Percentiles rank a stretch among this genome's conserved stretches.
phyloP scores from a whole-genome alignment of 2,797 vertebrate genomes.

The Cuculus canorus region DNA sequence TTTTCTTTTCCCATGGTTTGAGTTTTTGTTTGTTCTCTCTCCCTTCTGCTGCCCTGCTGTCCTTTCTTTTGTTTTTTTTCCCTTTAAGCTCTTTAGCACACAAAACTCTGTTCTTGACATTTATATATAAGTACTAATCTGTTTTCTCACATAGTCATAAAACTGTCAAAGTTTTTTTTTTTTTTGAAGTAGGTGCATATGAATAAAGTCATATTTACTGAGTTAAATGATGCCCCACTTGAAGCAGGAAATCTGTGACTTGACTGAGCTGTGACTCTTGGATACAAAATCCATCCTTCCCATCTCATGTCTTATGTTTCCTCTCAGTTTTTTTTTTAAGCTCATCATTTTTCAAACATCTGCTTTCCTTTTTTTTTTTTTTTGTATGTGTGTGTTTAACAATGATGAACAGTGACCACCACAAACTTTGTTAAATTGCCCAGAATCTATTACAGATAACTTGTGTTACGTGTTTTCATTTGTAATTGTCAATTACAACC shows the following conservation, averaged over 20 bases:
- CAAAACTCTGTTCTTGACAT: neutral
- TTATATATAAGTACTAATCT: neutral
- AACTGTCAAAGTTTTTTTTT: neutral
- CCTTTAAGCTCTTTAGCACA: neutral
- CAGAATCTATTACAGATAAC: neutral
- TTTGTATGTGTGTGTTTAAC: neutral
- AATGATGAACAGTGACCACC: neutral
- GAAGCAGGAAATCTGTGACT: conserved; percentile 20
- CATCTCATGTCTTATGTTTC: neutral
- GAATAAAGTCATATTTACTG: neutral
- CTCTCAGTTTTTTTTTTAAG: neutral
- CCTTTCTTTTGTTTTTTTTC: neutral
- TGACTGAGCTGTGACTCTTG: neutral
- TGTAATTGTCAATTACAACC: neutral
- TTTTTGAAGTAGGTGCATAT: neutral
- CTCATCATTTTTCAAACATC: neutral
- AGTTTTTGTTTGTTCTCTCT: neutral
- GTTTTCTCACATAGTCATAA: neutral
- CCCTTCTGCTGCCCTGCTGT: neutral
- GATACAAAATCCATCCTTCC: conserved; percentile 18
- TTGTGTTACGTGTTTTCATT: neutral
- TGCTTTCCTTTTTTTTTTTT: neutral
- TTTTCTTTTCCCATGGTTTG: neutral
- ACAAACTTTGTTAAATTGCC: neutral
- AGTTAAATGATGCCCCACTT: neutral